A percentile compares a stretch with the other conserved stretches of the same genome.
These are phyloP conservation scores for Endotricha flammealis DNA, from an alignment of 2,888 invertebrate genomes.

Conservation along the genomic window DNA sequence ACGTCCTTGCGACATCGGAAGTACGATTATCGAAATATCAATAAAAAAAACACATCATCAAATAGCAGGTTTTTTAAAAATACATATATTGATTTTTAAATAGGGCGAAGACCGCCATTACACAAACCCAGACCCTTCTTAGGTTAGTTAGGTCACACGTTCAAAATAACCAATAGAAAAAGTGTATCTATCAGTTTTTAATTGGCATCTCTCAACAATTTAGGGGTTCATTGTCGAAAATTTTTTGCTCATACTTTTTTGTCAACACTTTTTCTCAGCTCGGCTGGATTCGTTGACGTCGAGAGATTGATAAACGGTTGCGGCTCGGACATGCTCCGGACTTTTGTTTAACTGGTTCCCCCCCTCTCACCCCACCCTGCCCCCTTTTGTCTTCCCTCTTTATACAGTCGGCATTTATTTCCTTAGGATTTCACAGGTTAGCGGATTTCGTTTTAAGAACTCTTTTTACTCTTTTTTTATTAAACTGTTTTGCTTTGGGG, in stretches of 20 bases:
- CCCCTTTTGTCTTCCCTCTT: slow-evolving; percentile 65
- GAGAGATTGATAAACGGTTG: slow-evolving; percentile 74
- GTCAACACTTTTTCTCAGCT: slow-evolving; percentile 66
- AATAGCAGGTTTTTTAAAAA: no score
- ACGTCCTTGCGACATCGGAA: no score
- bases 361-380: slow-evolving; percentile 27
- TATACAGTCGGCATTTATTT: slow-evolving; percentile 69
- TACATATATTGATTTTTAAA: no score
- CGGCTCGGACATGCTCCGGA: slow-evolving; percentile 68
- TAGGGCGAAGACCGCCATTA: no score
- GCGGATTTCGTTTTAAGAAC: slow-evolving; percentile 22
- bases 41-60: no score
- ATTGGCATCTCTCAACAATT: slow-evolving; percentile 75
- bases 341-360: slow-evolving; percentile 69
- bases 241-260: slow-evolving; percentile 61
- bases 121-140: no score
- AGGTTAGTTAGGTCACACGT: no score
- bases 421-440: slow-evolving; percentile 44
- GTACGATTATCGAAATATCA: no score
- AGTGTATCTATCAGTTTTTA: slow-evolving; percentile 71
- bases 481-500: no score
- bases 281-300: slow-evolving; percentile 70
- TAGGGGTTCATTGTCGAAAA: slow-evolving; percentile 71
- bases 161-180: no score
- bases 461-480: slow-evolving; percentile 4